These are phyloP conservation scores for Thera obeliscata DNA, from an alignment of 2,888 invertebrate species.

Conservation along the genomic window DNA sequence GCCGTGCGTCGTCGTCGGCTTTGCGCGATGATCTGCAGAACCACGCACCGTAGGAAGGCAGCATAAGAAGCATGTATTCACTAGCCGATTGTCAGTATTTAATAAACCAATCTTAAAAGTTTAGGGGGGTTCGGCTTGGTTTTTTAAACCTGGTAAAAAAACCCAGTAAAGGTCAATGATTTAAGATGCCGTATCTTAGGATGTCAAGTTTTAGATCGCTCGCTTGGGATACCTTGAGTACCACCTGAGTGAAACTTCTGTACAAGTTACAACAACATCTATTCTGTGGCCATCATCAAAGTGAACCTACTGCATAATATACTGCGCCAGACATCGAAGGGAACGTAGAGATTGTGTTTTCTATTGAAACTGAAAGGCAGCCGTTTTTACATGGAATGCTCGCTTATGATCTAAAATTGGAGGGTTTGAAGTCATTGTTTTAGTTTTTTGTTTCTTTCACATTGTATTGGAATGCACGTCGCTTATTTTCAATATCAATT, in stretches of 20 bases:
- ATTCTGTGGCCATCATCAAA: constrained; percentile 67
- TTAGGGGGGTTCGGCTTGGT: too few relatives aligned
- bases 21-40: too few relatives aligned
- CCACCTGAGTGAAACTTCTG: constrained; percentile 10
- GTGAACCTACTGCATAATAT: constrained; percentile 60
- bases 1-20: too few relatives aligned
- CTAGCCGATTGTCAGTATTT: too few relatives aligned
- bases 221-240: too few relatives aligned
- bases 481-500: neutral
- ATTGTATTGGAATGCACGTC: constrained; percentile 16
- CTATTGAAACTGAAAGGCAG: constrained; percentile 58
- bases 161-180: too few relatives aligned
- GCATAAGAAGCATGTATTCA: too few relatives aligned
- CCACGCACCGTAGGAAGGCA: too few relatives aligned
- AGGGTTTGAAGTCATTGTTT: constrained; percentile 30
- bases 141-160: too few relatives aligned
- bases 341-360: constrained; percentile 63
- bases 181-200: too few relatives aligned
- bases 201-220: too few relatives aligned
- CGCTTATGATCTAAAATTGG: constrained; percentile 41
- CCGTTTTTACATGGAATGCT: constrained; percentile 61
- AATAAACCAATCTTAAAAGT: too few relatives aligned
- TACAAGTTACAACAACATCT: neutral
- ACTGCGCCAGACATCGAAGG: constrained; percentile 63
- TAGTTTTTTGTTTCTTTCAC: constrained; percentile 27